Conservation (phyloP, 2,888 invertebrate genomes). For the Campoletis raptor region DNA sequence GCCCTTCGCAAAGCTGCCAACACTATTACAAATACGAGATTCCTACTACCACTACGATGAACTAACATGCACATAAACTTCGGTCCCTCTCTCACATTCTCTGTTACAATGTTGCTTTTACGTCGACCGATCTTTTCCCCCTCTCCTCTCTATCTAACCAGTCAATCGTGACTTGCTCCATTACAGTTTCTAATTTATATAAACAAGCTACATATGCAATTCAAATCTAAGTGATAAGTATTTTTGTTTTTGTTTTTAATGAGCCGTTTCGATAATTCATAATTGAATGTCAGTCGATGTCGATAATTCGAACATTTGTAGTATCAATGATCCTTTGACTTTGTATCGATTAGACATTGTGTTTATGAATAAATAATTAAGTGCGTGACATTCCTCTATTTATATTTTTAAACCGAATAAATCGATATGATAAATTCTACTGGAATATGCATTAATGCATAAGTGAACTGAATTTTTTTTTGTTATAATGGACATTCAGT, state of each 20-base stretch:
- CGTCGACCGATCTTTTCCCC: not conserved
- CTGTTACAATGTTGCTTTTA: slow-evolving; percentile 9
- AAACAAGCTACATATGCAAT: not conserved
- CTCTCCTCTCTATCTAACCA: not conserved
- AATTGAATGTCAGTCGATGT: not conserved
- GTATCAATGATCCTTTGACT: not conserved
- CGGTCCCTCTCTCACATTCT: slow-evolving; percentile 3
- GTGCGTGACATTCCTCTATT: not conserved
- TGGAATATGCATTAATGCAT: not conserved
- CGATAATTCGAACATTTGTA: not conserved
- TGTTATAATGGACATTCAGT: slow-evolving; percentile 25
- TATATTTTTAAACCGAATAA: not conserved
- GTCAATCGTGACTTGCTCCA: not conserved
- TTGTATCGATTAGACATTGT: not conserved
- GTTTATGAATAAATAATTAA: not conserved
- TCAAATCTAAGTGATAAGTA: not conserved
- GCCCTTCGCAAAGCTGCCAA: not conserved
- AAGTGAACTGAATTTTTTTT: not conserved
- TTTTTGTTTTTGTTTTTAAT: not conserved
- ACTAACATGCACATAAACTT: slow-evolving; percentile 20
- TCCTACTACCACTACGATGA: slow-evolving; percentile 25
- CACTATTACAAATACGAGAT: slow-evolving; percentile 45
- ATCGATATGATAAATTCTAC: not conserved
- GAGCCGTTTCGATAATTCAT: not conserved
- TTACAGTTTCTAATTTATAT: slow-evolving; percentile 30